Conservation (phyloP, 37 sponge, comb jelly and placozoan species). For the Geodia barretti region DNA sequence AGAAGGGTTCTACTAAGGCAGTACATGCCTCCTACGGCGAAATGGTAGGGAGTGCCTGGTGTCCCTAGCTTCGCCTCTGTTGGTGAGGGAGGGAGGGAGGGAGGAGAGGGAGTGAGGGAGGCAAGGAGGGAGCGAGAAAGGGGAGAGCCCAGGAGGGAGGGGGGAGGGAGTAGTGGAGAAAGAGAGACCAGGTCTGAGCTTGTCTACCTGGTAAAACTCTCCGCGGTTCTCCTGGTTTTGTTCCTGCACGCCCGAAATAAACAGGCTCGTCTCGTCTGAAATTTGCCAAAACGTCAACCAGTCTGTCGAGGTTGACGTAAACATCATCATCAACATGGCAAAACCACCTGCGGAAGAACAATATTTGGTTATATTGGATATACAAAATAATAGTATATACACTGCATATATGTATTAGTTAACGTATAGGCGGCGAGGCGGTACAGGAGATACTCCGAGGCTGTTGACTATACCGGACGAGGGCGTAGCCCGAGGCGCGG, state of each 20-base stretch:
- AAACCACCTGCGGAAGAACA: slow-evolving; percentile 16
- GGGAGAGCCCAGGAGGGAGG: background rate
- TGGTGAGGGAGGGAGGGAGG: background rate
- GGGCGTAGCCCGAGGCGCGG: too few relatives aligned
- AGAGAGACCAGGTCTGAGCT: background rate
- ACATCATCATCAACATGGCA: slow-evolving; percentile 21
- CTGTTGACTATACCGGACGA: too few relatives aligned
- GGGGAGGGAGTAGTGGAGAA: too few relatives aligned
- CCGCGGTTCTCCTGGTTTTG: background rate
- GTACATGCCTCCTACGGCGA: slow-evolving; percentile 19
- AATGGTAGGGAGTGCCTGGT: background rate
- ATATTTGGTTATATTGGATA: too few relatives aligned
- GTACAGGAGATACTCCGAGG: too few relatives aligned
- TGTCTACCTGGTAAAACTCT: background rate
- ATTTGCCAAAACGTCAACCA: background rate
- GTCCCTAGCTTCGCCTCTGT: background rate
- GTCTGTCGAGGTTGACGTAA: background rate
- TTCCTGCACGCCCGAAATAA: slow-evolving; percentile 11
- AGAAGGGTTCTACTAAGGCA: slow-evolving; percentile 3
- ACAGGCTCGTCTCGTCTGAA: background rate
- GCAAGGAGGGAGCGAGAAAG: background rate
- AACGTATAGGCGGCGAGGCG: too few relatives aligned
- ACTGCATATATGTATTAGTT: too few relatives aligned
- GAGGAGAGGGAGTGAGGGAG: background rate
- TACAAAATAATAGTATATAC: too few relatives aligned